Base-by-base conservation (phyloP, 2,888 invertebrate genomes). In the Priocnemis perturbator region DNA sequence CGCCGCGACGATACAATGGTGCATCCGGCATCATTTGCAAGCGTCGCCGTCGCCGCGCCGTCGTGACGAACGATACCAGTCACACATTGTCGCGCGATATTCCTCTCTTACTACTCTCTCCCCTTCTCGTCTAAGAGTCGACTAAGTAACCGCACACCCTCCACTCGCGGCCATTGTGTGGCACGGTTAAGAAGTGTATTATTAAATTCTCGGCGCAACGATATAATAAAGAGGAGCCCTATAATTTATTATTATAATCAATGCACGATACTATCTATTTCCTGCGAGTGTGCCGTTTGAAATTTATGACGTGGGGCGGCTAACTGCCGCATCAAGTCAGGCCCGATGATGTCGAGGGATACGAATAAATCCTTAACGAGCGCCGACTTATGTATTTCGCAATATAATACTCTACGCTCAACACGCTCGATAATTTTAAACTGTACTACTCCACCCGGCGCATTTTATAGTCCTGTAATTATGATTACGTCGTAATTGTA, bases 21-120 rank as follows among this genome's bases (percentile, higher is more conserved):
- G 77, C 79, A 76, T 76, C 76, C 76, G 76, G 76, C 76, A 67
- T 75, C 75, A 65, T 75, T 71, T 74, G 71, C 72, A 68, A 78
- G 71, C 79, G 62, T 71, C n/a, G n/a, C n/a, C n/a, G n/a, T n/a
- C n/a, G n/a, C n/a, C n/a, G n/a, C n/a, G n/a, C n/a, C n/a, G n/a
- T n/a, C 65, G 65, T 70, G 69, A 66, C 69, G 65, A 60, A 78
- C 69, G 71, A 74, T 64, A 73, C 58, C 65, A 58, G 17, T 15
- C 21, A 70, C 66, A 65, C 71, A 78, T 67, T 65, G 69, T 67
- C 65, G 71, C 59, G 58, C 79, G 71, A 78, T 76, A 78, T 45
- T 64, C 3, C 50, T 50, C 50, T 19, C n/a, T 5, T 14, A n/a
- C n/a, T 17, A 64, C 69, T 78, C 76, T 76, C 76, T 73, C 71